Conservation (phyloP, 2,113 vertebrate genomes). For the Laticauda colubrina region DNA sequence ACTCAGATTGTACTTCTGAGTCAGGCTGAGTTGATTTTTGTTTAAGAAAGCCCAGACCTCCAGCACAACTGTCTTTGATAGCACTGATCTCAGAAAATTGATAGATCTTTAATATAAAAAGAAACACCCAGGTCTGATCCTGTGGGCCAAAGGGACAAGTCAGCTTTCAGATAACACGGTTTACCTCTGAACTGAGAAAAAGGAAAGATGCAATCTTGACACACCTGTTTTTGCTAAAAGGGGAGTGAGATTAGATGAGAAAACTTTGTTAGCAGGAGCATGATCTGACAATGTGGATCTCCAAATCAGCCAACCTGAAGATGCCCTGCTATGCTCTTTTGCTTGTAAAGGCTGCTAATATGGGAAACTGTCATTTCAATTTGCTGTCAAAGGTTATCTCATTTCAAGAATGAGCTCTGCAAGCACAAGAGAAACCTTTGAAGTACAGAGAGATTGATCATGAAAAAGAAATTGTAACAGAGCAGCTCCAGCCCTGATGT, state of each 20-base stretch:
- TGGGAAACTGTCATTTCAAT: conserved; percentile 17
- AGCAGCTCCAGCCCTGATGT: background rate
- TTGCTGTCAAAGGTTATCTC: conserved; percentile 33
- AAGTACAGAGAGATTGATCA: conserved; percentile 4
- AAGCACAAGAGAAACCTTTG: conserved; percentile 20
- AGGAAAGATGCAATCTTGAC: conserved; percentile 44
- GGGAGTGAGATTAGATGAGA: background rate
- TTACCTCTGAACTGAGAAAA: background rate
- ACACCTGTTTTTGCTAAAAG: conserved; percentile 45
- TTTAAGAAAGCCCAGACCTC: background rate
- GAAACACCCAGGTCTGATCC: background rate
- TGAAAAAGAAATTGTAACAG: conserved; percentile 20
- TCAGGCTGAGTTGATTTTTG: background rate
- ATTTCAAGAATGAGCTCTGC: conserved; percentile 1
- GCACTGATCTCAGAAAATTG: background rate
- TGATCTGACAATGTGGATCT: background rate
- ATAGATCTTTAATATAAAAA: background rate
- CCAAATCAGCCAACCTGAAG: background rate
- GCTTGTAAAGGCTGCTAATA: conserved; percentile 23
- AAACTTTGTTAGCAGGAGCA: background rate
- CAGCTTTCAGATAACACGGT: background rate
- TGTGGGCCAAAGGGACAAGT: background rate
- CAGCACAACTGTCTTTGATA: background rate
- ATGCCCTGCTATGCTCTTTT: background rate
- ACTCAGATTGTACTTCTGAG: background rate